Base-by-base conservation (phyloP, 1,140 invertebrate species). In the Anagrus nilaparvatae region DNA sequence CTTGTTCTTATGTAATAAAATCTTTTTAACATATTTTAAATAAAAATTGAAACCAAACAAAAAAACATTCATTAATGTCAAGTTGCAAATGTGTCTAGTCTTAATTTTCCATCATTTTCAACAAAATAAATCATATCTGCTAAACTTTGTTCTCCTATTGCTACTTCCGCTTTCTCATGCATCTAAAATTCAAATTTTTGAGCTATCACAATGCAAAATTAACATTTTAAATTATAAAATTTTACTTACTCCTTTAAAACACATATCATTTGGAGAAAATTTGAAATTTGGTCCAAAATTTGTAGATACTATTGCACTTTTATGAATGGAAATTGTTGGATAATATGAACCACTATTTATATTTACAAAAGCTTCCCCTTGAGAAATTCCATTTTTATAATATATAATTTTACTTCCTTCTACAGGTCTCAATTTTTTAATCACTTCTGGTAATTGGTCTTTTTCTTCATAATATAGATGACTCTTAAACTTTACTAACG, bases 391-490 rank as follows among this genome's bases (percentile, higher is more conserved):
- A 70, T 98, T 98, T 70, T 91, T 92, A 62, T 88, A 99, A 69
- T 84, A 96, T 30, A 84, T 70, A 24, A 98, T 89, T 74, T 87
- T 85, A 64, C 88, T 92, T 20, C 81, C 81, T 18, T 67, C 50
- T 4, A 87, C 57, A 16, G 78, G 64, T 59, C 80, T 80, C 4
- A 97, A 66, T 44, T 77, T 78, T 67, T 91, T 94, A 2, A 91
- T 63, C 28, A 82, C 81, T 66, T 91, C 85, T 33, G 79, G 74
- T 12, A 93, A 79, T 59, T 92, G 83, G 67, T 98, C 94, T 65
- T 97, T 96, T 56, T 97, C 93, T 74, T 99, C 94, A 59, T 95
- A 98, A 67, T 98, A 99, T 0, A 97, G 70, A 68, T 97, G 91
- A 54, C 88, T 94, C 72, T 97, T 97, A 63, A 97, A 97, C 70